These are phyloP conservation scores for Volucella inflata DNA, from an alignment of 2,888 invertebrate species.

Conservation along the genomic window DNA sequence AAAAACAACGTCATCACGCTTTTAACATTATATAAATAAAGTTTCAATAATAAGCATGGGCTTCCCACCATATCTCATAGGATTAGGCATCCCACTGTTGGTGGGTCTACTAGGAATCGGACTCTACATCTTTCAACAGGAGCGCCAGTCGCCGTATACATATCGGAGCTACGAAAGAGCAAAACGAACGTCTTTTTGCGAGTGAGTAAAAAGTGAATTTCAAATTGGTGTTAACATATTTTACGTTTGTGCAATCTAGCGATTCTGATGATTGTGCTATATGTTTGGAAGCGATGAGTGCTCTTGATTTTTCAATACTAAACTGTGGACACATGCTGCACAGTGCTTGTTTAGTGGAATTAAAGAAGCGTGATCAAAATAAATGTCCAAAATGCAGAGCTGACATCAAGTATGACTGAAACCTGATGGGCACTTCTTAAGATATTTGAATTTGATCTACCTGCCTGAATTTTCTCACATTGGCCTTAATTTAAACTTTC, in stretches of 20 bases:
- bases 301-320: constrained; percentile 46
- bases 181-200: neutral
- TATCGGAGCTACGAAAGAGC: neutral
- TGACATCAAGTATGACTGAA: neutral
- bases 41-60: constrained; percentile 9
- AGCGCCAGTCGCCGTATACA: neutral
- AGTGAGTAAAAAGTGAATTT: constrained; percentile 11
- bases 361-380: neutral
- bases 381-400: constrained; percentile 44
- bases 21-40: constrained; percentile 9
- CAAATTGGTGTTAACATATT: neutral
- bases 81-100: constrained; percentile 30
- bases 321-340: constrained; percentile 77
- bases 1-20: constrained; percentile 9
- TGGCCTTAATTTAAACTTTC: constrained; percentile 50
- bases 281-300: constrained; percentile 71
- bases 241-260: neutral
- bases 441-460: neutral
- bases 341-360: constrained; percentile 39
- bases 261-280: constrained; percentile 75
- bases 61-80: constrained; percentile 31
- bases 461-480: constrained; percentile 24
- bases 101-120: constrained; percentile 33
- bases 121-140: neutral
- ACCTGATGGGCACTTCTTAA: neutral